These are phyloP conservation scores for Heteromormyrus szaboi DNA, from an alignment of 2,797 vertebrate species.

Conservation along the genomic window DNA sequence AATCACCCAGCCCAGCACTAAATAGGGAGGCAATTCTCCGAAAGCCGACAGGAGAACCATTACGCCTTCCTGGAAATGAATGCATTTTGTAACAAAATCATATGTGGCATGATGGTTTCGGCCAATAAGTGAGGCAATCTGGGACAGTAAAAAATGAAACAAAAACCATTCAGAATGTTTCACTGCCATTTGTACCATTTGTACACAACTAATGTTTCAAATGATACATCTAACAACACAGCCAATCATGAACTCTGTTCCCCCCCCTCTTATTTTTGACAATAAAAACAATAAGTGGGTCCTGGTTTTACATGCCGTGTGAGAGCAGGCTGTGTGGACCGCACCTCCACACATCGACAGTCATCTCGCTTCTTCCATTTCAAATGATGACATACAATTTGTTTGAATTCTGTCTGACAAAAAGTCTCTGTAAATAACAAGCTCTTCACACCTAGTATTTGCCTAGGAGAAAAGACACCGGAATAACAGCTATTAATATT, in stretches of 20 bases:
- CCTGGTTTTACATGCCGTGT: background rate
- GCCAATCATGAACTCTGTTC: background rate
- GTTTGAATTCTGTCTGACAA: background rate
- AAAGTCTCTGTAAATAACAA: constrained; percentile 7
- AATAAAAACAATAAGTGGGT: background rate
- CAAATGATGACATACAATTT: constrained; percentile 10
- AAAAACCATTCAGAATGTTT: background rate
- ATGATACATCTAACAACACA: background rate
- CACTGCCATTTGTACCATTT: background rate
- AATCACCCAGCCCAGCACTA: background rate
- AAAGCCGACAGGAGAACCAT: background rate
- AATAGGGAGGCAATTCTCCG: background rate
- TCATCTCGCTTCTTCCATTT: background rate
- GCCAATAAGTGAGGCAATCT: background rate
- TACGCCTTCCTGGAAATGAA: background rate
- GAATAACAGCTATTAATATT: constrained; percentile 22
- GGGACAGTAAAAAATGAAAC: background rate
- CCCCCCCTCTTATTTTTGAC: background rate
- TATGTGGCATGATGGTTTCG: background rate
- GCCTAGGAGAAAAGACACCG: background rate
- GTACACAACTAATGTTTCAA: background rate
- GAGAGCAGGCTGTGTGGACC: background rate
- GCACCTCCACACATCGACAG: background rate
- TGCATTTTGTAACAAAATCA: background rate
- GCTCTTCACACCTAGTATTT: background rate